These are phyloP conservation scores for Moxostoma hubbsi DNA, from an alignment of 2,797 vertebrate species.

Conservation along the genomic window DNA sequence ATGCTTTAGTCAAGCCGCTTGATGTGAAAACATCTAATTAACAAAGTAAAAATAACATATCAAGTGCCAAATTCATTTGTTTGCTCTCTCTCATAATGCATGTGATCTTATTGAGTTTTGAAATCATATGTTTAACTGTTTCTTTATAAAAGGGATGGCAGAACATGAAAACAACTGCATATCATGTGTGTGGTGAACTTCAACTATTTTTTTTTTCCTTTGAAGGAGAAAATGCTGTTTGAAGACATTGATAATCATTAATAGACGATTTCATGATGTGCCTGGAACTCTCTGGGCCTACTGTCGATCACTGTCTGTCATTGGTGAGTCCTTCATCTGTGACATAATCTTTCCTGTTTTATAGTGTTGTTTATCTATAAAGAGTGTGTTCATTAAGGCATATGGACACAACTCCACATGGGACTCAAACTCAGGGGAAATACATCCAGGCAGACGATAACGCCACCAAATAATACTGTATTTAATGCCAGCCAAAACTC, in stretches of 20 bases:
- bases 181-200: not conserved
- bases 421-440: not conserved
- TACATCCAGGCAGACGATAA: constrained; percentile 14
- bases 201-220: not conserved
- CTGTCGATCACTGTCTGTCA: not conserved
- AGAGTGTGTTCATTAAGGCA: not conserved
- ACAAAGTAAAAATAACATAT: not conserved
- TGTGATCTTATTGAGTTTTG: not conserved
- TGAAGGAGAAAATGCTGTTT: not conserved
- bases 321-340: not conserved
- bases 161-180: not conserved
- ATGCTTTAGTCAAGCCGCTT: not conserved
- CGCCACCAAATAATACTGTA: constrained; percentile 23
- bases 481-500: not conserved
- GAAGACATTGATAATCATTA: not conserved
- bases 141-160: not conserved
- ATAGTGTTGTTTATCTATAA: not conserved
- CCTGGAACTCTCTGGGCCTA: constrained; percentile 3
- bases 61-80: not conserved
- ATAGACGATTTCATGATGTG: not conserved
- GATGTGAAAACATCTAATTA: not conserved
- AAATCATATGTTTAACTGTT: not conserved
- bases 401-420: constrained; percentile 10
- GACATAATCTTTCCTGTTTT: not conserved
- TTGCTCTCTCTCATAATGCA: not conserved